A percentile compares a stretch with the other conserved stretches of the same genome.
These are phyloP conservation scores for Rambutsinella grinnellia DNA, from an alignment of 2,888 invertebrate species.

Conservation along the genomic window DNA sequence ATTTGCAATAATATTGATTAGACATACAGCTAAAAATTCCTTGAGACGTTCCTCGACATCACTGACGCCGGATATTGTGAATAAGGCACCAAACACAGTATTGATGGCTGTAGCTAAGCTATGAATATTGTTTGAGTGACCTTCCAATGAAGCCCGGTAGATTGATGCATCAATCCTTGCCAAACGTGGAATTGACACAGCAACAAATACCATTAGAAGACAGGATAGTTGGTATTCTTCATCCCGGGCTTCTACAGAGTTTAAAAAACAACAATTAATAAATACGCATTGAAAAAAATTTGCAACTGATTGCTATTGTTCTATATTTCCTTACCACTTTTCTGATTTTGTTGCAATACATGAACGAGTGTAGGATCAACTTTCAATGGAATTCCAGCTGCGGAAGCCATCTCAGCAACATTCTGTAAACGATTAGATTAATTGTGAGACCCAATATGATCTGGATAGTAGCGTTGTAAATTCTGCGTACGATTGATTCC, in stretches of 20 bases:
- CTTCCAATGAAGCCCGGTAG: conserved; percentile 87
- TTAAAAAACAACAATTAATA: no score
- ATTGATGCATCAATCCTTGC: conserved; percentile 92
- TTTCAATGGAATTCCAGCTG: conserved; percentile 92
- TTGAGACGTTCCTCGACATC: conserved; percentile 99
- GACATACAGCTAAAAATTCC: conserved; percentile 81
- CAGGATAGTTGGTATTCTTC: conserved; percentile 96
- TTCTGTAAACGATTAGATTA: conserved; percentile 74
- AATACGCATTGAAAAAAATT: no score
- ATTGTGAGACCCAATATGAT: no score
- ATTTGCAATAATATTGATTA: background rate
- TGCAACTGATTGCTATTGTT: no score
- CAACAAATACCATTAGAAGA: conserved; percentile 97
- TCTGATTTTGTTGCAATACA: conserved; percentile 89
- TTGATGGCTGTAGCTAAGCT: conserved; percentile 98
- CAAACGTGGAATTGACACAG: conserved; percentile 95
- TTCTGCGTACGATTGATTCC: conserved; percentile 77
- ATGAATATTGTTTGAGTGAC: conserved; percentile 99
- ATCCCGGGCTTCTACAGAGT: conserved; percentile 82
- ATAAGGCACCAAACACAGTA: conserved; percentile 95
- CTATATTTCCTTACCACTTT: no score
- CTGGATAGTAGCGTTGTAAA: no score
- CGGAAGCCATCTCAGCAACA: conserved; percentile 97
- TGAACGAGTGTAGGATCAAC: conserved; percentile 95
- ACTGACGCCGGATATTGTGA: conserved; percentile 94